Conservation (phyloP, 2,888 invertebrate species). For the Callosobruchus maculatus region DNA sequence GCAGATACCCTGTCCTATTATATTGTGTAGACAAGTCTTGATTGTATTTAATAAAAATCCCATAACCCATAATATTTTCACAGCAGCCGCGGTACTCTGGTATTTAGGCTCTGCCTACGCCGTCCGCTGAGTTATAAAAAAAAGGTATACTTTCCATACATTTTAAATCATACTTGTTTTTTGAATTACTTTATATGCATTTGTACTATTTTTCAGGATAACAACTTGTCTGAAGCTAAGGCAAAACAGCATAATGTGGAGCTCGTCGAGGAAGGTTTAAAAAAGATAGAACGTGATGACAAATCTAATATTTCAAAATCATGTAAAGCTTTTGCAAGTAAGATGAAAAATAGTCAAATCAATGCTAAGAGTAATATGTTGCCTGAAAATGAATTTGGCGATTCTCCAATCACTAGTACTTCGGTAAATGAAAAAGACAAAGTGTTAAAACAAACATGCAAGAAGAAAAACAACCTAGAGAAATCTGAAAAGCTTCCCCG, state of each 20-base stretch:
- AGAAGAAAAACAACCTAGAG: background rate
- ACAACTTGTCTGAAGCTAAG: background rate
- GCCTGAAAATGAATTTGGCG: background rate
- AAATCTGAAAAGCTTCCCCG: background rate
- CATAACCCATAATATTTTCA: no score
- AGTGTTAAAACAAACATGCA: background rate
- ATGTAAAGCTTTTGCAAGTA: background rate
- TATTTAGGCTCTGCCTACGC: no score
- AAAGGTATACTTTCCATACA: no score
- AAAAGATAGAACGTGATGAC: background rate
- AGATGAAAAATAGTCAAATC: background rate
- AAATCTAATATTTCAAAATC: background rate
- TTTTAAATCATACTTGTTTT: no score
- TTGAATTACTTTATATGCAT: no score
- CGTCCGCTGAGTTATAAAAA: no score
- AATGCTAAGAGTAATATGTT: background rate
- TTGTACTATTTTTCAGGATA: background rate
- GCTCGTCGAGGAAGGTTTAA: background rate
- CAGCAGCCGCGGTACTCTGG: no score
- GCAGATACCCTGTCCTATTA: no score
- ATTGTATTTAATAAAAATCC: no score
- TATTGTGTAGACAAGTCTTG: no score
- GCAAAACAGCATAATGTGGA: background rate
- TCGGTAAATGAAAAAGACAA: background rate
- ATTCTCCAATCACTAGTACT: background rate